Conservation (phyloP, 2,113 vertebrate species). For the Megaceryle torquata region DNA sequence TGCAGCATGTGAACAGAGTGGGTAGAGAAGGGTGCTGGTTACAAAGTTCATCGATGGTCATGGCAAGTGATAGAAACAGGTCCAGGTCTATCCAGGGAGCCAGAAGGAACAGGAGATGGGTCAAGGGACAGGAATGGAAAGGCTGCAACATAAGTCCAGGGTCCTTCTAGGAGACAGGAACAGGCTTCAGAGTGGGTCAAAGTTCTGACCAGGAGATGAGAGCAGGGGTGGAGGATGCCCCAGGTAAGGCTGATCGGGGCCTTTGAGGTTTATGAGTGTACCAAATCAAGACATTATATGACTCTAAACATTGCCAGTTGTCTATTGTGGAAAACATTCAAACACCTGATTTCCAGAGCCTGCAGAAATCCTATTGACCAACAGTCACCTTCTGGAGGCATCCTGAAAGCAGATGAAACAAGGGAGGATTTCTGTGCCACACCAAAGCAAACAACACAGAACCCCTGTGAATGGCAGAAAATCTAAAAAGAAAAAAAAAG, state of each 20-base stretch:
- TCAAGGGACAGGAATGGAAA: neutral
- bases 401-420: neutral
- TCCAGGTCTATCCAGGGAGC: neutral
- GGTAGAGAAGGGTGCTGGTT: neutral
- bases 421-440: neutral
- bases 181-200: neutral
- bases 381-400: neutral
- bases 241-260: neutral
- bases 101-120: neutral
- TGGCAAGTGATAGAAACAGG: neutral
- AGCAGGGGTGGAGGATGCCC: neutral
- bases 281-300: neutral
- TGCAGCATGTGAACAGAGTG: neutral
- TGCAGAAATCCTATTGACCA: neutral
- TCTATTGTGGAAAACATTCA: neutral
- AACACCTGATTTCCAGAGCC: neutral
- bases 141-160: fast-evolving
- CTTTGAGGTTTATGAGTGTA: neutral
- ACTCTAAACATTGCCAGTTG: neutral
- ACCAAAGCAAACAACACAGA: neutral
- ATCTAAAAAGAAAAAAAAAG: fast-evolving
- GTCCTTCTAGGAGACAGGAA: neutral
- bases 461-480: neutral
- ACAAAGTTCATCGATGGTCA: fast-evolving
- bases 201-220: neutral